Conservation (phyloP, 2,797 vertebrate species). For the Pseudopleuronectes americanus region DNA sequence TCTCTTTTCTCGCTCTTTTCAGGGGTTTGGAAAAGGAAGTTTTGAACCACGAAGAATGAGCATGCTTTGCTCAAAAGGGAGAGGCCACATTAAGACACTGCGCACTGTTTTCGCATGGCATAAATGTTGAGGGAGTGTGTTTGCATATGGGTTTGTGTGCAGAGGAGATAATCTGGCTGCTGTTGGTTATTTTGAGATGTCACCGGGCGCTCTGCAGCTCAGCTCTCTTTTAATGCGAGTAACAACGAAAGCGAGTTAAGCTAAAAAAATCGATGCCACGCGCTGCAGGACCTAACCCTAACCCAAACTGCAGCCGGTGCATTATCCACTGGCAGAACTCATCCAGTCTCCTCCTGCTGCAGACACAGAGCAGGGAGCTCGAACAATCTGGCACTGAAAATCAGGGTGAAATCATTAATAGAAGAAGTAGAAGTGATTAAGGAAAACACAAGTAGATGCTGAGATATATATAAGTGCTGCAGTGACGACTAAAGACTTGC, state of each 20-base stretch:
- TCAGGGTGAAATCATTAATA: background rate
- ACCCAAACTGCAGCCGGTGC: slow-evolving; percentile 57
- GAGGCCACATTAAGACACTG: slow-evolving; percentile 51
- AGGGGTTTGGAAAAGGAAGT: slow-evolving; percentile 62
- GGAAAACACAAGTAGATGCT: background rate
- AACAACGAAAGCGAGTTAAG: slow-evolving; percentile 51
- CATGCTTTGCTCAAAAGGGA: slow-evolving; percentile 55
- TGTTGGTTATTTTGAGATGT: slow-evolving; percentile 42
- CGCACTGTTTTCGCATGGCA: slow-evolving; percentile 41
- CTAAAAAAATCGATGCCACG: slow-evolving; percentile 56
- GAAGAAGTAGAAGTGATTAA: background rate
- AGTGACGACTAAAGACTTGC: background rate
- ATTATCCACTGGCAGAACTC: slow-evolving; percentile 49
- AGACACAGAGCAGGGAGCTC: slow-evolving; percentile 20
- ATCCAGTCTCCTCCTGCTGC: slow-evolving; percentile 39
- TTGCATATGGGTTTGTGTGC: slow-evolving; percentile 53
- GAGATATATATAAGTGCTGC: slow-evolving; percentile 12
- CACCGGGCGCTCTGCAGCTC: slow-evolving; percentile 31
- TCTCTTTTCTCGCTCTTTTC: slow-evolving; percentile 64
- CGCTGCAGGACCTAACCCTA: too few relatives aligned
- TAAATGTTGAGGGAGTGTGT: slow-evolving; percentile 35
- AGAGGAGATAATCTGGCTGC: slow-evolving; percentile 35
- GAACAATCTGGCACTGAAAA: slow-evolving; percentile 3
- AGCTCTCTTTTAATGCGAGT: slow-evolving; percentile 45
- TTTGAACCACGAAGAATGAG: slow-evolving; percentile 65